Conservation (phyloP, 1,140 invertebrate genomes). For the Caenorhabditis brenneri region DNA sequence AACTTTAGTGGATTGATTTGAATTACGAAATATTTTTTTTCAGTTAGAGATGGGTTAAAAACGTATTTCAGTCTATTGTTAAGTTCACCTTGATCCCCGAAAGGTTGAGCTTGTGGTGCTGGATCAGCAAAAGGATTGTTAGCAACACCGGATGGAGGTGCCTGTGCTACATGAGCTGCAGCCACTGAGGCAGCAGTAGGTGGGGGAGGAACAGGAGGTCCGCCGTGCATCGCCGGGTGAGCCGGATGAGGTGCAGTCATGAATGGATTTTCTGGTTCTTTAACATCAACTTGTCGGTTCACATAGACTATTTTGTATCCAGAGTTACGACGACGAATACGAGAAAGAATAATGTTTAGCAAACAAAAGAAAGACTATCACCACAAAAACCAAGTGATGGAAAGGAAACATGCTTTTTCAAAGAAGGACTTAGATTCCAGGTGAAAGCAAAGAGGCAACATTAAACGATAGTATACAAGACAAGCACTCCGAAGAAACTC, state of each 20-base stretch:
- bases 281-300: background rate
- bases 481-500: background rate
- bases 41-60: too few species aligned
- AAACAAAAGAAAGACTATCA: background rate
- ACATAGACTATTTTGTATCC: background rate
- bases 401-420: too few species aligned
- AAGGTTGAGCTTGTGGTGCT: background rate
- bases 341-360: background rate
- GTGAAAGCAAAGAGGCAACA: background rate
- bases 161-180: constrained; percentile 41
- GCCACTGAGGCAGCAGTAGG: constrained; percentile 18
- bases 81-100: constrained; percentile 46
- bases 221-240: background rate
- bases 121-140: constrained; percentile 25
- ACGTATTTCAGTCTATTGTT: too few species aligned
- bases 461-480: background rate
- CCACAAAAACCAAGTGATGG: too few species aligned
- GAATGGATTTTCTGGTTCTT: constrained; percentile 15
- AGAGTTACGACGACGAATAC: background rate
- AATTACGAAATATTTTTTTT: too few species aligned
- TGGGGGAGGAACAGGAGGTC: constrained; percentile 25
- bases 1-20: too few species aligned
- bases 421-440: too few species aligned
- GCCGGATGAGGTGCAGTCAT: constrained; percentile 1
- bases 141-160: background rate